Base-by-base conservation (phyloP, 2,113 vertebrate species). In the Indicator maculatus region DNA sequence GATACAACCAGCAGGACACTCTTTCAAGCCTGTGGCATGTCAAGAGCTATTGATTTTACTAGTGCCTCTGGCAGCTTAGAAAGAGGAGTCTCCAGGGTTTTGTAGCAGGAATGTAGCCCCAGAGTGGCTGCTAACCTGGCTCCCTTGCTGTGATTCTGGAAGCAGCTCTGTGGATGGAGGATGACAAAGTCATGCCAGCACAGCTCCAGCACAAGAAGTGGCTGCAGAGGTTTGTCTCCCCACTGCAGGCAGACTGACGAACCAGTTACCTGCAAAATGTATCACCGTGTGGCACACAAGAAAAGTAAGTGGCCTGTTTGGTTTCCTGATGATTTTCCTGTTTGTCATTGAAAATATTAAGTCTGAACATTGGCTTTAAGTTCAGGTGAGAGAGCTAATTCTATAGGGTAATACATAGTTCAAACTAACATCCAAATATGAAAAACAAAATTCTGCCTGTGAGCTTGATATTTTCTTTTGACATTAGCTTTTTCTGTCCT, bases 21-120 rank as follows among this genome's bases (percentile, higher is more conserved):
- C 58, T 89, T 84, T 92, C 70, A 84, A 83, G 70, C 56, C 47
- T 64, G 30, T 63, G 92, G 71, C 83, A 59, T 18, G 26, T 75
- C 84, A 89, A 65, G 53, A 52, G 60, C 71, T 63, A 75, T 27
- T 64, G 74, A 80, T 86, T 86, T 90, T 85, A 84, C 82, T 88
- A 84, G 77, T 83, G 67, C 50, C 52, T 81, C 72, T 88, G 93
- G 52, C 74, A 93, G 71, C 63, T 83, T 64, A 69, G 12, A 92
- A 83, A 92, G 45, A 50, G 72, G 24, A 36, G 0, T 86, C 73
- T 77, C 77, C 31, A 79, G 44, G 72, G 60, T 17, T 89, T 84
- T 86, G 69, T 6, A 84, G 63, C 30, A 87, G 67, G 72, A 93
- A 83, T 72, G 76, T 52, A 72, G 59, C 59, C 75, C 72, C 60